Evolutionary conservation across 2,797 vertebrate genomes (phyloP).

Genomic region (Leptoclinus maculatus): DNA sequence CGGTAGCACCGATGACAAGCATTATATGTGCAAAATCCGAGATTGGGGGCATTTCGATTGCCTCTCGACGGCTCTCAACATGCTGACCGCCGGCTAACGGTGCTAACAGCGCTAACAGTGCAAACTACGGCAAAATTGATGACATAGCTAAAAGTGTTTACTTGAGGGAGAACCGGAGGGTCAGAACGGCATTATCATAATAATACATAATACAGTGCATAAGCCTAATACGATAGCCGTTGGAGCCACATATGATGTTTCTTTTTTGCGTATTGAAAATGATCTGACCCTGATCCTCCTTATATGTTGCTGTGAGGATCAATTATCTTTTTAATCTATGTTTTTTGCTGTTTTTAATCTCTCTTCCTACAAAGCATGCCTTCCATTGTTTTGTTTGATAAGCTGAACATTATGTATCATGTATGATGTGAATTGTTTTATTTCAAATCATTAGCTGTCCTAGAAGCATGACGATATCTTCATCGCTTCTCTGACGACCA

Average conservation of each 20-base stretch:
- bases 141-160: no score
- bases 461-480: background rate
- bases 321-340: constrained; percentile 18
- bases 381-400: constrained; percentile 20
- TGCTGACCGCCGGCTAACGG: no score
- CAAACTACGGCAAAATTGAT: no score
- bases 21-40: no score
- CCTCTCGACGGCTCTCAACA: no score
- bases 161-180: no score
- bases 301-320: constrained; percentile 37
- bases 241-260: constrained; percentile 14
- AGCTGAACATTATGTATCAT: constrained; percentile 3
- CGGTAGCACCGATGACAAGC: no score
- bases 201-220: constrained; percentile 12
- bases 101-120: no score
- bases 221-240: background rate
- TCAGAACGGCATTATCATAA: no score
- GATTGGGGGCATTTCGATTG: no score
- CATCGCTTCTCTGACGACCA: constrained; percentile 6
- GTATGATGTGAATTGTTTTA: constrained; percentile 17
- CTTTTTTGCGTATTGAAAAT: background rate
- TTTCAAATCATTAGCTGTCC: constrained; percentile 3
- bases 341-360: constrained; percentile 3
- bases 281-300: constrained; percentile 24
- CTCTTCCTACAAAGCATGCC: constrained; percentile 15